These are phyloP conservation scores for Dendrocincla tyrannina DNA, from an alignment of 2,797 vertebrate genomes.

Conservation along the genomic window DNA sequence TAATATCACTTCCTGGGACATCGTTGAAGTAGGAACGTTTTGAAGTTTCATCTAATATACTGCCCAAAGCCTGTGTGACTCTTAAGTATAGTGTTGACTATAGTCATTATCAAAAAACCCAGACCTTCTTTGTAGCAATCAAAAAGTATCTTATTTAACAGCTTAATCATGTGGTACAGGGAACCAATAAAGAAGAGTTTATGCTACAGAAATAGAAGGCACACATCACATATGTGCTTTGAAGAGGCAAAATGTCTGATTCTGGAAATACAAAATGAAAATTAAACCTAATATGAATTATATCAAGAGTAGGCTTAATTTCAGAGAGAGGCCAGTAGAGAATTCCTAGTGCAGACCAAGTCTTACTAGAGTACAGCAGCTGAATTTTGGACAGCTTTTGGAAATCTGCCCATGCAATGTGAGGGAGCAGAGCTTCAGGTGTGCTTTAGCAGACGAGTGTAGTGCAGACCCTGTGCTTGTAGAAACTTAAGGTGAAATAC, in stretches of 20 bases:
- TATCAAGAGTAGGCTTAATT: neutral
- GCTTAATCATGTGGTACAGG: neutral
- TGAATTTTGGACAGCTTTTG: neutral
- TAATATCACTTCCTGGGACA: neutral
- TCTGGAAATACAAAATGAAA: neutral
- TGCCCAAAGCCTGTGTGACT: neutral
- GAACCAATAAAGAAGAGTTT: neutral
- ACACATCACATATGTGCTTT: accelerated
- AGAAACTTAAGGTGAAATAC: neutral
- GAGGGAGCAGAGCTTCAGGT: neutral
- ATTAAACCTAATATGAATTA: neutral
- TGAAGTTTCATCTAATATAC: neutral
- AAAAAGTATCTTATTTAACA: neutral
- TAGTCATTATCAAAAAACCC: neutral
- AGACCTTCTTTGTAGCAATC: neutral
- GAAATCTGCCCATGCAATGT: neutral
- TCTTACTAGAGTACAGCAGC: neutral
- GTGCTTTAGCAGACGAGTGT: neutral
- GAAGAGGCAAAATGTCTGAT: neutral
- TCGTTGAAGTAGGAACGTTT: neutral
- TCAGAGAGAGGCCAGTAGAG: neutral
- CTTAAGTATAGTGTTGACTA: neutral
- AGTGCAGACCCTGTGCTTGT: neutral
- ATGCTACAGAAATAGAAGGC: neutral
- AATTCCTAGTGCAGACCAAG: neutral